Conservation (phyloP, 2,113 vertebrate genomes). For the Abramis brama region DNA sequence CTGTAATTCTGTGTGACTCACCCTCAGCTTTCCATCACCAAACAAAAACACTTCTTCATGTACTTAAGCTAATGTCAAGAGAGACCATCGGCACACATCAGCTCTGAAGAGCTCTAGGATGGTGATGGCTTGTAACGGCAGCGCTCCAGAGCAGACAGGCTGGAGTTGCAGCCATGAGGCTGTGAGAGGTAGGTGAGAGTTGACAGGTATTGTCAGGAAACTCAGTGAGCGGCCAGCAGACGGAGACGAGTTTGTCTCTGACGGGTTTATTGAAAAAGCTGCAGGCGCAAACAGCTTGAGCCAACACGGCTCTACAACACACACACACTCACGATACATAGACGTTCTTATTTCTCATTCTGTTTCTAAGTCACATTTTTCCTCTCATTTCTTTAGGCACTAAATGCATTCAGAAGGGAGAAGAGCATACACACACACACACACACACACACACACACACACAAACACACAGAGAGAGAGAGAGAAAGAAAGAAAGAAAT, state of each 20-base stretch:
- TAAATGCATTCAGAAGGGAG: slow-evolving; percentile 11
- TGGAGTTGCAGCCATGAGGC: slow-evolving; percentile 11
- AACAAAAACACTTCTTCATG: slow-evolving; percentile 18
- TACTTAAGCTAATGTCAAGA: slow-evolving; percentile 11
- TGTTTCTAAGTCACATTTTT: neutral
- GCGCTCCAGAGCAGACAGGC: slow-evolving; percentile 23
- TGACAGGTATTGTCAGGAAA: slow-evolving; percentile 67
- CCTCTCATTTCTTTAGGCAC: neutral
- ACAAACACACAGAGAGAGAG: neutral
- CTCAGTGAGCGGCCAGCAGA: slow-evolving; percentile 61
- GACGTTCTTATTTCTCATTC: neutral
- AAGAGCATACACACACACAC: neutral
- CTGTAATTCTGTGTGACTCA: slow-evolving; percentile 4
- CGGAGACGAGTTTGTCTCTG: slow-evolving; percentile 61
- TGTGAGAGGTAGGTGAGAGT: slow-evolving; percentile 43
- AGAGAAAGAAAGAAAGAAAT: neutral
- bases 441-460: neutral
- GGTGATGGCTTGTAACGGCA: neutral
- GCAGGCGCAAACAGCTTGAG: slow-evolving; percentile 53
- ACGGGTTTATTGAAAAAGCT: slow-evolving; percentile 64
- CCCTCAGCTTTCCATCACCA: slow-evolving; percentile 8
- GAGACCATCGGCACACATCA: slow-evolving; percentile 22
- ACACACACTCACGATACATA: neutral
- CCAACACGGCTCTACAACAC: slow-evolving; percentile 40
- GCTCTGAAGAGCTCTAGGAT: neutral